These are phyloP conservation scores for Pseudomyrmex cubaensis DNA, from an alignment of 1,140 invertebrate genomes.

Conservation along the genomic window DNA sequence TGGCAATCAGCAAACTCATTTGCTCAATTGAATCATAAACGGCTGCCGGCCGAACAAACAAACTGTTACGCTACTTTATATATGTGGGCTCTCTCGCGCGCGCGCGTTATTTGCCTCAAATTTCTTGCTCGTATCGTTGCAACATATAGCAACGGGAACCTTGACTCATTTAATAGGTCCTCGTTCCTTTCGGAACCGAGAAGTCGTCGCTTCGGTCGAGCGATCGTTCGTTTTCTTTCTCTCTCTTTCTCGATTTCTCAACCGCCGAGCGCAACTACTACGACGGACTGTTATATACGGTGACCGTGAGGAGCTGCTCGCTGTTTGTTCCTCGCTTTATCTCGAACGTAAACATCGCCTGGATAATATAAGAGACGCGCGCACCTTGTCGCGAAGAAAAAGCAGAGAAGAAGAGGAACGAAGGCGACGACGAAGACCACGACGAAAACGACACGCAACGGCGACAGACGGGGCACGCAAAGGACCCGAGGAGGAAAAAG, in stretches of 20 bases:
- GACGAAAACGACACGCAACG: slow-evolving; percentile 38
- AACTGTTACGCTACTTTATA: not conserved
- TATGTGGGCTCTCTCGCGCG: not conserved
- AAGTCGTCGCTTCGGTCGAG: slow-evolving; percentile 8
- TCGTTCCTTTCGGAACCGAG: not conserved
- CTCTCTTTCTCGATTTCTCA: slow-evolving; percentile 44
- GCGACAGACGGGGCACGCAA: slow-evolving; percentile 67
- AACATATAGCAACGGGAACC: not conserved
- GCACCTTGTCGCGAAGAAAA: slow-evolving; percentile 50
- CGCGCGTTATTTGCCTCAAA: not conserved
- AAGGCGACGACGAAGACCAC: not conserved
- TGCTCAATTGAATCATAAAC: slow-evolving; percentile 29
- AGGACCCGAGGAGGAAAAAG: slow-evolving; percentile 74
- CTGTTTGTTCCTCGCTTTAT: slow-evolving; percentile 83
- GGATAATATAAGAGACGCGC: slow-evolving; percentile 76
- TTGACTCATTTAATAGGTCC: slow-evolving; percentile 11
- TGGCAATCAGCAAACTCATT: slow-evolving; percentile 15
- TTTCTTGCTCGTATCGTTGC: not conserved
- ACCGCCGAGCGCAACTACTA: slow-evolving; percentile 54
- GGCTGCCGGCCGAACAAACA: not conserved
- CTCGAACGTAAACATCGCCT: slow-evolving; percentile 81
- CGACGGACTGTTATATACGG: slow-evolving; percentile 74
- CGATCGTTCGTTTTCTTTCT: slow-evolving; percentile 16
- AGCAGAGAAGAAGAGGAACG: slow-evolving; percentile 38
- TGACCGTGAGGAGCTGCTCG: slow-evolving; percentile 80